A percentile compares a stretch with the other conserved stretches of the same genome.
phyloP scores from a whole-genome alignment of 2,888 invertebrate species.

The Agrotis segetum region DNA sequence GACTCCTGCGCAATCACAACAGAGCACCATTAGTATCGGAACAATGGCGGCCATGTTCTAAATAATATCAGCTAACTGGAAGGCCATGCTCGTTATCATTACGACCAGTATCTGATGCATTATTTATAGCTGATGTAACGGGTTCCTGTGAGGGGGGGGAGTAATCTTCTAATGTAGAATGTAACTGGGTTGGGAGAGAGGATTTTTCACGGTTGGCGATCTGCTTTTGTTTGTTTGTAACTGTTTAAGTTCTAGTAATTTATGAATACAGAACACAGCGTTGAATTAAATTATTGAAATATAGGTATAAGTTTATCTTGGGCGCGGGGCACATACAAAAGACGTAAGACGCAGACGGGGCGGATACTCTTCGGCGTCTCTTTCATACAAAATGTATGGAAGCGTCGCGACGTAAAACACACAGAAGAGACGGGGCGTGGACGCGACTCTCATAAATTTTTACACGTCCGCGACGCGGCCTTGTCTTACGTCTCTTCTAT shows the following conservation, averaged over 20 bases:
- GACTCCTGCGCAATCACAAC: slow-evolving; percentile 24
- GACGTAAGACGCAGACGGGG: too few species aligned
- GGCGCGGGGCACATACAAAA: too few species aligned
- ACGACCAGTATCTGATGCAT: slow-evolving; percentile 76
- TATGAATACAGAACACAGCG: background rate
- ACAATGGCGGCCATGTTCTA: slow-evolving; percentile 69
- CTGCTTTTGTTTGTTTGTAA: slow-evolving; percentile 18
- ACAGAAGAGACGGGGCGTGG: too few species aligned
- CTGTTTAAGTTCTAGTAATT: slow-evolving; percentile 3
- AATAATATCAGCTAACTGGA: slow-evolving; percentile 79
- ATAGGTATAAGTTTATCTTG: too few species aligned
- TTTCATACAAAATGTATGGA: too few species aligned
- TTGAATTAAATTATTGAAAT: background rate
- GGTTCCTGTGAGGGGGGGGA: slow-evolving; percentile 51
- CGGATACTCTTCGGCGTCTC: too few species aligned
- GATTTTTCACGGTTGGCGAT: slow-evolving; percentile 27
- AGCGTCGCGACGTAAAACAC: too few species aligned
- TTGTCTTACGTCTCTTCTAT: too few species aligned
- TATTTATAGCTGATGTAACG: slow-evolving; percentile 80
- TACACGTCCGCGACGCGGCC: too few species aligned
- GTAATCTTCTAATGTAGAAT: slow-evolving; percentile 68
- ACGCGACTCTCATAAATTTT: too few species aligned
- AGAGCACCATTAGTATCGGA: slow-evolving; percentile 68
- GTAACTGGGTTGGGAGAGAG: slow-evolving; percentile 48
- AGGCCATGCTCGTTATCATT: slow-evolving; percentile 79